phyloP scores from a whole-genome alignment of 2,113 vertebrate species.

The Pangasianodon gigas region DNA sequence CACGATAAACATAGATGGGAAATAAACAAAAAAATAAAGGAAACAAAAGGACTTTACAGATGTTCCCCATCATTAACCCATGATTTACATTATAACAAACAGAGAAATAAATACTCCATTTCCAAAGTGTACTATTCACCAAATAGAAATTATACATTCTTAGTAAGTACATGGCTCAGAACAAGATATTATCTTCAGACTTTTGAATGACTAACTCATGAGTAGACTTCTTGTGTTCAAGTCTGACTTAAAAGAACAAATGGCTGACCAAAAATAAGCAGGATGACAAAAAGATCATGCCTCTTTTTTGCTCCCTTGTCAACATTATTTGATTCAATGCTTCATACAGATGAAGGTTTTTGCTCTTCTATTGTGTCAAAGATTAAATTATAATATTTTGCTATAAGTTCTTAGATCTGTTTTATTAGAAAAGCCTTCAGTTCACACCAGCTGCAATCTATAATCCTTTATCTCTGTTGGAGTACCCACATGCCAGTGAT shows the following conservation, averaged over 20 bases:
- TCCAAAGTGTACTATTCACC: neutral
- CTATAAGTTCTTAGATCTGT: neutral
- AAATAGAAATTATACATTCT: neutral
- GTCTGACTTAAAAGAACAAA: neutral
- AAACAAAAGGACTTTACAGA: constrained; percentile 42
- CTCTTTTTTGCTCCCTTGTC: neutral
- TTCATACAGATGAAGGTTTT: neutral
- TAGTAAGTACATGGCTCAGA: neutral
- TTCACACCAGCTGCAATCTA: constrained; percentile 18
- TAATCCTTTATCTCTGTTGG: constrained; percentile 17
- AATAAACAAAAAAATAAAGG: neutral
- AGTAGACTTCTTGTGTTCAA: neutral
- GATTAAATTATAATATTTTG: neutral
- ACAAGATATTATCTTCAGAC: neutral
- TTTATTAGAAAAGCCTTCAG: neutral
- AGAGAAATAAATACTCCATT: neutral
- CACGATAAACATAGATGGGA: neutral
- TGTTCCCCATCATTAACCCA: constrained; percentile 35
- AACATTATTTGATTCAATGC: neutral
- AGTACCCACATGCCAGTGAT: constrained; percentile 7
- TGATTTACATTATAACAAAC: constrained; percentile 1
- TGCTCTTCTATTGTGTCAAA: neutral
- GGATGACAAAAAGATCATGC: neutral
- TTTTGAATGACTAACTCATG: too few relatives aligned
- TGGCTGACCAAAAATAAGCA: neutral